Percentiles rank a stretch among this genome's conserved stretches.
phyloP scores from a whole-genome alignment of 2,888 invertebrate genomes.

The Stenotaenia linearis region DNA sequence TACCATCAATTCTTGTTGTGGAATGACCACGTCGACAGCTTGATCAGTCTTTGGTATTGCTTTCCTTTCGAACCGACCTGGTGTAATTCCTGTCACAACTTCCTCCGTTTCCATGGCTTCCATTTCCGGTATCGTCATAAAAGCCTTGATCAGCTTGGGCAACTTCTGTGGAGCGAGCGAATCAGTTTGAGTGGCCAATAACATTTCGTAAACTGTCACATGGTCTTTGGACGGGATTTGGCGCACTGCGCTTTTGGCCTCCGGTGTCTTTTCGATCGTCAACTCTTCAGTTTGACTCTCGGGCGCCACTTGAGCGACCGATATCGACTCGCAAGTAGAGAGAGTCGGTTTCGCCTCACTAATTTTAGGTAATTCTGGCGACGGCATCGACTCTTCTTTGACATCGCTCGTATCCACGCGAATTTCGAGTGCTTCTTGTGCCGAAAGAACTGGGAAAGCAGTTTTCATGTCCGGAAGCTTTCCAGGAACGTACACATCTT shows the following conservation, averaged over 20 bases:
- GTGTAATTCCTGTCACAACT: slow-evolving; percentile 31
- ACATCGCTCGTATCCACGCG: background rate
- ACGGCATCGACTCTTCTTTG: slow-evolving; percentile 1
- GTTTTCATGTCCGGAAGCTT: background rate
- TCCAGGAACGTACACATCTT: slow-evolving; percentile 2
- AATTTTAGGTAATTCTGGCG: background rate
- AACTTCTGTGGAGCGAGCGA: background rate
- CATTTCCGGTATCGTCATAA: slow-evolving; percentile 21
- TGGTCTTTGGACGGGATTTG: background rate
- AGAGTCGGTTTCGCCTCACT: background rate
- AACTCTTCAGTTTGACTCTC: slow-evolving; percentile 31
- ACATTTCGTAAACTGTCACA: background rate
- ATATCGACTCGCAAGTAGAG: slow-evolving; percentile 22
- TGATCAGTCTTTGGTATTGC: slow-evolving; percentile 26
- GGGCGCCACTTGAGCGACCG: slow-evolving; percentile 26
- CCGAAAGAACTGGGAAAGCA: background rate
- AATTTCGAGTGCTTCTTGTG: slow-evolving; percentile 21
- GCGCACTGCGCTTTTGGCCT: background rate
- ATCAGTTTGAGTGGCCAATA: background rate
- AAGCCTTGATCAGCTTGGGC: slow-evolving; percentile 29
- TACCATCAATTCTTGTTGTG: background rate
- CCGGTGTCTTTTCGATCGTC: background rate
- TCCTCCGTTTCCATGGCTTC: slow-evolving; percentile 34
- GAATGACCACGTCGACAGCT: slow-evolving; percentile 27
- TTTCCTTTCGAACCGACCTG: slow-evolving; percentile 29